Base-by-base conservation (phyloP, 2,888 invertebrate species). In the Amphipoea oculea region DNA sequence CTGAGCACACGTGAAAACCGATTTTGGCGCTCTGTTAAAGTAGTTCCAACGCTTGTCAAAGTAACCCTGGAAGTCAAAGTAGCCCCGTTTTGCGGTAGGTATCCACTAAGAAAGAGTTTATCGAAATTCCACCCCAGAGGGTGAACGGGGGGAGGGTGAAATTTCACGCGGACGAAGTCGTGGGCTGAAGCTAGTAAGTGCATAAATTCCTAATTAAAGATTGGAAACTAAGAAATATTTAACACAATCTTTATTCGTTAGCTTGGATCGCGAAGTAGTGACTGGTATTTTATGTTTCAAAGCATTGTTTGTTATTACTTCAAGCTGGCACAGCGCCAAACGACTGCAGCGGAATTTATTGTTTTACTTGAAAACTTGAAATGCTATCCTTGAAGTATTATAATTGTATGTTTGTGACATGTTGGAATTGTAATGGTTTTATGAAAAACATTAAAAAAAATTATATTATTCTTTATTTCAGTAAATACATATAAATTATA, bases 301-400 rank as follows among this genome's bases (percentile, higher is more conserved):
- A 66, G 72, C 42, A 36, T 78, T 85, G 82, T 76, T 78, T 69
- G 69, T 83, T 79, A 67, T 77, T 72, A 69, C 79, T 71, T 45
- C 23, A 20, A 40, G 20, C 45, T 84, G 86, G 80, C 78, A 45
- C 36, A 12, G 45, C 20, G 76, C 75, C 83, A 78, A 73, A 73
- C 66, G 65, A 74, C 76, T 66, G 73, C 65, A 75, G 51, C 45
- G 12, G 72, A 66, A 85, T 86, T 88, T 83, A 88, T 83, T 76
- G 74, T 74, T 76, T 79, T 71, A 83, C 79, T 86, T 75, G 14
- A 12, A 73, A 83, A 85, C 74, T 84, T 70, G 42, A 68, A 76
- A 73, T 77, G n/a, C 48, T 51, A 71, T 83, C 20, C 67, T 77
- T 70, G 63, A 79, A 75, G 73, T 73, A 54, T 60, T 83, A 17